These are phyloP conservation scores for Eudyptes chrysolophus DNA, from an alignment of 2,113 vertebrate genomes.

Conservation along the genomic window DNA sequence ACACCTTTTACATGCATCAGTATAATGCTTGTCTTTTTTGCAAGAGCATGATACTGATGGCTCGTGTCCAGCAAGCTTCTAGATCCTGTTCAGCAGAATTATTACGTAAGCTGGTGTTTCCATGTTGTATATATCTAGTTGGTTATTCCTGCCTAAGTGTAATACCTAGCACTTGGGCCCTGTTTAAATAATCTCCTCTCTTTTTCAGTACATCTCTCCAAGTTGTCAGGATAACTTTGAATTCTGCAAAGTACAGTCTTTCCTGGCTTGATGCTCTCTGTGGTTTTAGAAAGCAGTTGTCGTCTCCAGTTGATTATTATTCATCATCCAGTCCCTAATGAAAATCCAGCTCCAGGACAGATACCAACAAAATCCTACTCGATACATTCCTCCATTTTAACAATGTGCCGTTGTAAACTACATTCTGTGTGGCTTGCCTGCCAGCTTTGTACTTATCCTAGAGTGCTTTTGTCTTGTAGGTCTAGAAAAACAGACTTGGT, in stretches of 20 bases:
- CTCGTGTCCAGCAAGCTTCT: background rate
- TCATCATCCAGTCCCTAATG: background rate
- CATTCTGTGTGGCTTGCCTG: background rate
- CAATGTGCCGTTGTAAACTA: background rate
- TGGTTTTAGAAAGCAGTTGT: background rate
- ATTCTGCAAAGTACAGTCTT: background rate
- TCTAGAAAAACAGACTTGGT: background rate
- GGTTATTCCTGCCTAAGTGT: background rate
- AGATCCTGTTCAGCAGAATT: background rate
- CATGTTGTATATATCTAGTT: background rate
- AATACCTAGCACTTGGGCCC: background rate
- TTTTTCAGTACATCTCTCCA: background rate
- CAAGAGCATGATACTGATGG: background rate
- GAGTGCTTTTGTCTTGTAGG: background rate
- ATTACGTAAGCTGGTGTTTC: accelerated
- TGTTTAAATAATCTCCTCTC: background rate
- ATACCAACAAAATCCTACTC: background rate
- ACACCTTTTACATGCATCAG: background rate
- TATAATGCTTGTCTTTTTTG: background rate
- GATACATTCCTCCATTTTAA: background rate
- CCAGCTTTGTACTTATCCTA: background rate
- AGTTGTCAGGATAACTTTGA: background rate
- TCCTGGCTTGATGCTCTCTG: background rate
- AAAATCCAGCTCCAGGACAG: background rate
- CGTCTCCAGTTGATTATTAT: background rate